A percentile compares a stretch with the other conserved stretches of the same genome.
Evolutionary conservation across 2,888 invertebrate species (phyloP).

Genomic region (Drosophila macrothrix): DNA sequence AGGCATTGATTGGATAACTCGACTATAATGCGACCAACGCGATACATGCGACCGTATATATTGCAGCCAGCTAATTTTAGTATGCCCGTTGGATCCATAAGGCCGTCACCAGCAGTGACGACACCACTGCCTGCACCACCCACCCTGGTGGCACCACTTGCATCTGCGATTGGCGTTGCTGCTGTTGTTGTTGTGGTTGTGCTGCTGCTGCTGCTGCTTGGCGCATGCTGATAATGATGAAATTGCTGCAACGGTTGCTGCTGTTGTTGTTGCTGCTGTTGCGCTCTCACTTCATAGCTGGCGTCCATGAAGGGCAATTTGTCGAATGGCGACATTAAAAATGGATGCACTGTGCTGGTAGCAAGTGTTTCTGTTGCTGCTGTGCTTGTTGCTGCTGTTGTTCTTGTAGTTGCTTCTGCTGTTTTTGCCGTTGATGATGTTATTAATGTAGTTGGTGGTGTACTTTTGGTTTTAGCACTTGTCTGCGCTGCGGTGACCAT

Average conservation of each 20-base stretch:
- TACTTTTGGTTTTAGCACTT: slow-evolving; percentile 50
- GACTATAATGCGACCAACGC: slow-evolving; percentile 92
- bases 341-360: slow-evolving; percentile 70
- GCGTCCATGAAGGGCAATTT: slow-evolving; percentile 84
- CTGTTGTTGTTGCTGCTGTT: slow-evolving; percentile 63
- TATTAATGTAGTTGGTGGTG: slow-evolving; percentile 33
- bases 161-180: slow-evolving; percentile 20
- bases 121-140: slow-evolving; percentile 1
- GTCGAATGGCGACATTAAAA: slow-evolving; percentile 83
- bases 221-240: slow-evolving; percentile 79
- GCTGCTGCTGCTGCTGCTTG: slow-evolving; percentile 35
- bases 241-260: slow-evolving; percentile 59
- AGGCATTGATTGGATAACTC: slow-evolving; percentile 93
- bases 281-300: slow-evolving; percentile 82
- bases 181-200: slow-evolving; percentile 20
- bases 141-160: slow-evolving; percentile 6
- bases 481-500: slow-evolving; percentile 30
- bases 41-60: slow-evolving; percentile 95
- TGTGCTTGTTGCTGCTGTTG: slow-evolving; percentile 26
- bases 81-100: slow-evolving; percentile 86
- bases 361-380: slow-evolving; percentile 24
- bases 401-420: slow-evolving; percentile 22
- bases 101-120: slow-evolving; percentile 39
- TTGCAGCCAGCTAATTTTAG: slow-evolving; percentile 94
- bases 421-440: slow-evolving; percentile 36